Conservation (phyloP, 2,888 invertebrate genomes). For the Bibio marci region DNA sequence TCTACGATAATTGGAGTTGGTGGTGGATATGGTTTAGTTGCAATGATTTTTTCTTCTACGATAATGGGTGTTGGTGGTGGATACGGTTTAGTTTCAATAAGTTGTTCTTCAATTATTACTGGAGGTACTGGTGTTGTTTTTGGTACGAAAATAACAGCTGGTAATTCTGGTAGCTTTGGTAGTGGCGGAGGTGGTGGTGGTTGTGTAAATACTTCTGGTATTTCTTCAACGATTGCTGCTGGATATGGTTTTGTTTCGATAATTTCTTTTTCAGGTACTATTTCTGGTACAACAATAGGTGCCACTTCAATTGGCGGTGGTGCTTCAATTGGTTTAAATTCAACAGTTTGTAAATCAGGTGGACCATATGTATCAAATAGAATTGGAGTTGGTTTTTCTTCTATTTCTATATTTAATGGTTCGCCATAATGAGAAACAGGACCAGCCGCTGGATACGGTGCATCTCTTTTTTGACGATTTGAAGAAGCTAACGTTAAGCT, state of each 20-base stretch:
- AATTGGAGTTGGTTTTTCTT: too few species aligned
- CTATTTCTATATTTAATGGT: neutral
- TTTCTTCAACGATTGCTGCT: slow-evolving; percentile 6
- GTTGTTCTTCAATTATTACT: too few species aligned
- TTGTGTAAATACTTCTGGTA: slow-evolving; percentile 8
- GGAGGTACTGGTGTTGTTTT: neutral
- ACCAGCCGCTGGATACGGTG: slow-evolving; percentile 1
- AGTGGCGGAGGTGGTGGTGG: slow-evolving; percentile 10
- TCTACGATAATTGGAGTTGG: neutral
- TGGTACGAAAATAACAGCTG: slow-evolving; percentile 2
- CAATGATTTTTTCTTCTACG: neutral
- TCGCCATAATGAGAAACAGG: neutral
- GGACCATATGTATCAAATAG: too few species aligned
- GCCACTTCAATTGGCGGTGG: neutral
- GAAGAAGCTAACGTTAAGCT: too few species aligned
- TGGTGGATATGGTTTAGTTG: too few species aligned
- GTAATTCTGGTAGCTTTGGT: slow-evolving; percentile 7
- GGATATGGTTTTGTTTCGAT: neutral
- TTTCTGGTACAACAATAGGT: too few species aligned
- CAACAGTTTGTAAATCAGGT: too few species aligned
- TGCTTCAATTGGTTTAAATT: too few species aligned
- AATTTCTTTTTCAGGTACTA: neutral
- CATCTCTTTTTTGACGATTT: neutral
- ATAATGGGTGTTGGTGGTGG: too few species aligned
- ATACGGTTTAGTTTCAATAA: too few species aligned